A percentile compares a stretch with the other conserved stretches of the same genome.
phyloP scores from a whole-genome alignment of 1,140 invertebrate genomes.

The Chrysopa pallens region DNA sequence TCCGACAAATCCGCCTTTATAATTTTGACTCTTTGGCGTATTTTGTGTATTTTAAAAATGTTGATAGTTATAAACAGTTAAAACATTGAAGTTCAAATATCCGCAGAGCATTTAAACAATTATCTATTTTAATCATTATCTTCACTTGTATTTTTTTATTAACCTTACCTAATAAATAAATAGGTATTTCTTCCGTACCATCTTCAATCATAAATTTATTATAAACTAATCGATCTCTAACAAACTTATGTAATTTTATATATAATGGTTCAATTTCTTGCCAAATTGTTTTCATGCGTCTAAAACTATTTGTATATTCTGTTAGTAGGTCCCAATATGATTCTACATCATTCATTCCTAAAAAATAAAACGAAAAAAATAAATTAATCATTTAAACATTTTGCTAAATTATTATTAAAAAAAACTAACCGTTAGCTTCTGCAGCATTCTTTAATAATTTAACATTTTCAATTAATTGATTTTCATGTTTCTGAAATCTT shows the following conservation, averaged over 20 bases:
- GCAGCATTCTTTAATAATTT: constrained; percentile 31
- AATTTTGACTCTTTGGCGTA: too few relatives aligned
- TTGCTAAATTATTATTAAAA: constrained; percentile 1
- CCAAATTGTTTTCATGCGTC: constrained; percentile 29
- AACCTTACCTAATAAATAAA: constrained; percentile 34
- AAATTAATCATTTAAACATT: constrained; percentile 1
- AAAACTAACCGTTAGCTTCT: constrained; percentile 30
- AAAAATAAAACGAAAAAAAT: constrained; percentile 6
- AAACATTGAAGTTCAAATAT: too few relatives aligned
- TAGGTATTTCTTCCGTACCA: constrained; percentile 20
- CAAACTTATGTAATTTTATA: constrained; percentile 32
- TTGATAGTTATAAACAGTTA: too few relatives aligned
- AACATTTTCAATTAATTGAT: constrained; percentile 9
- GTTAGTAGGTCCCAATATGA: constrained; percentile 39
- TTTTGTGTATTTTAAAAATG: too few relatives aligned
- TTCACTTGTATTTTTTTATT: too few relatives aligned
- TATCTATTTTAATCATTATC: too few relatives aligned
- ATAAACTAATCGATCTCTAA: constrained; percentile 17
- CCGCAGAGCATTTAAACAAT: too few relatives aligned
- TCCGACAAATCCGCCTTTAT: too few relatives aligned
- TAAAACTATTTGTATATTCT: constrained; percentile 29
- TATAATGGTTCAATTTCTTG: constrained; percentile 30
- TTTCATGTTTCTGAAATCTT: too few relatives aligned
- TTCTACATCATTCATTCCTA: constrained; percentile 21
- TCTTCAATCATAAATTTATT: constrained; percentile 16